Evolutionary conservation across 1,140 invertebrate genomes (phyloP).

Genomic region (Procambarus virginalis): DNA sequence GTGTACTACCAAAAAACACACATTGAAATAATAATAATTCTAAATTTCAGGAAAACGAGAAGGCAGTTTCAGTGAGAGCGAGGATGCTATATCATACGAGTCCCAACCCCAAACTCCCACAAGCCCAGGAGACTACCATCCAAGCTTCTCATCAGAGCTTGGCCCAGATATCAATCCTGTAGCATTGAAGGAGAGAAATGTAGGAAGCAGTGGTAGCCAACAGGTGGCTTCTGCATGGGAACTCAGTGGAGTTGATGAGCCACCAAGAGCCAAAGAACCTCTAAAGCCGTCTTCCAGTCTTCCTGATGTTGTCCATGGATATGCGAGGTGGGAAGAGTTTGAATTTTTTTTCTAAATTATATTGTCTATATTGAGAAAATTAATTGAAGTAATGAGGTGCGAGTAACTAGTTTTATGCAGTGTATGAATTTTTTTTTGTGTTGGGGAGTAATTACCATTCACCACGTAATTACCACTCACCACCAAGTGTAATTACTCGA

Average conservation of each 20-base stretch:
- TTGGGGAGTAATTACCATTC: no score
- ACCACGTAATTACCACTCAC: no score
- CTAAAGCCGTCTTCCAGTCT: conserved; percentile 56
- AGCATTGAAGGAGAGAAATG: conserved; percentile 14
- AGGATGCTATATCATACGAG: conserved; percentile 43
- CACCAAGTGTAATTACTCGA: no score
- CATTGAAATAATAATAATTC: no score
- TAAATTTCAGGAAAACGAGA: conserved; percentile 51
- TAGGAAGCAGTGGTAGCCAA: conserved; percentile 14
- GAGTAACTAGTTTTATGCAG: no score
- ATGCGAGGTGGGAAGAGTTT: conserved; percentile 20
- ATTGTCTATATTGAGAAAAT: no score
- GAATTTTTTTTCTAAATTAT: not conserved
- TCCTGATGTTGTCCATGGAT: conserved; percentile 58
- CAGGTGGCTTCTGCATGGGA: conserved; percentile 17
- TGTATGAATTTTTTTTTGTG: no score
- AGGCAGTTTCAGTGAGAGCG: conserved; percentile 63
- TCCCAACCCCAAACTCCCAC: conserved; percentile 63
- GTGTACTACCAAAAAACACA: no score
- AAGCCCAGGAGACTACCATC: conserved; percentile 41
- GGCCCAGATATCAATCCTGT: not conserved
- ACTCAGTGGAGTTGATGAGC: not conserved
- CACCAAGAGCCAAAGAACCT: conserved; percentile 49
- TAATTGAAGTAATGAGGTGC: no score
- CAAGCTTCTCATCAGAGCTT: conserved; percentile 15